phyloP scores from a whole-genome alignment of 2,888 invertebrate genomes.

The Masnerella sp. region DNA sequence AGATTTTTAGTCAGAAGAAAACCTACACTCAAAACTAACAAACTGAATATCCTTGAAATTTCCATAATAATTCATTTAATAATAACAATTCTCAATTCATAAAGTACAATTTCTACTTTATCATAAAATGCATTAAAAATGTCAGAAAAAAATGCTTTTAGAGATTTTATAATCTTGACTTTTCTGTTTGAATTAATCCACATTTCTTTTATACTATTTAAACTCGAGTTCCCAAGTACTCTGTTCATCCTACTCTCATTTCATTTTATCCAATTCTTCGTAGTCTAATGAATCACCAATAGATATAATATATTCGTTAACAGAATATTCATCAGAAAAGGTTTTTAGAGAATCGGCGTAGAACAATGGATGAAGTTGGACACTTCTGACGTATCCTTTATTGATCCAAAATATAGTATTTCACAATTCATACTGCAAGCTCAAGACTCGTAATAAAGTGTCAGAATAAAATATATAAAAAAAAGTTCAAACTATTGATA shows the following conservation, averaged over 20 bases:
- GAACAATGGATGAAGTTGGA: conserved; percentile 9
- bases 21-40: no score
- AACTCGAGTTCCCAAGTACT: conserved; percentile 17
- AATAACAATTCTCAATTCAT: no score
- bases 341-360: conserved; percentile 9
- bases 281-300: conserved; percentile 25
- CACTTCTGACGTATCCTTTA: conserved; percentile 6
- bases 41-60: no score
- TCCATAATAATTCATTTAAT: no score
- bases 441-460: no score
- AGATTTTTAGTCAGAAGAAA: no score
- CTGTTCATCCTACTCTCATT: conserved; percentile 12
- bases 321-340: conserved; percentile 15
- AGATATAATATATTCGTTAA: conserved; percentile 22
- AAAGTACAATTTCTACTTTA: no score
- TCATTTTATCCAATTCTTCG: conserved; percentile 31
- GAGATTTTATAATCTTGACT: conserved; percentile 9
- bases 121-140: no score
- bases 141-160: no score
- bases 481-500: conserved; percentile 1
- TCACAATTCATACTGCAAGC: background rate
- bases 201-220: conserved; percentile 29
- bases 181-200: conserved; percentile 22
- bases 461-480: no score
- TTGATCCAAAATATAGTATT: background rate